Percentiles rank a stretch among this genome's conserved stretches.
phyloP scores from a whole-genome alignment of 2,113 vertebrate genomes.

The Chiloscyllium plagiosum region DNA sequence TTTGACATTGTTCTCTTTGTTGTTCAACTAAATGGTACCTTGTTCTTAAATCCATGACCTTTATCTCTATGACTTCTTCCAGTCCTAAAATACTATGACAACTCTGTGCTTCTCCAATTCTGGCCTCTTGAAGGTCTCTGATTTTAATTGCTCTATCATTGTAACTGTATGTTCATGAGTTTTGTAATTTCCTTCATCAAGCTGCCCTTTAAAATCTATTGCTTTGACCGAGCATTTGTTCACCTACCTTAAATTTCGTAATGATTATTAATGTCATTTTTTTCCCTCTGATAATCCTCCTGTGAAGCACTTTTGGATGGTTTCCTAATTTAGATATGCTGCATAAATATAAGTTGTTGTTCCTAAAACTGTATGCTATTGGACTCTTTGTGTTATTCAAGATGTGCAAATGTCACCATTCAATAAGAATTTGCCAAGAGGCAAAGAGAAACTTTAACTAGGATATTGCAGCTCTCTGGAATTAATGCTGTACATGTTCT shows the following conservation, averaged over 20 bases:
- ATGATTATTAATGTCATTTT: not conserved
- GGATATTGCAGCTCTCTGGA: not conserved
- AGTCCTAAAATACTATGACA: not conserved
- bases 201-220: not conserved
- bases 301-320: not conserved
- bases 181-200: not conserved
- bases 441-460: not conserved
- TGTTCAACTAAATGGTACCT: not conserved
- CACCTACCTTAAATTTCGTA: not conserved
- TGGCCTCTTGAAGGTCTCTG: not conserved
- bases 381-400: not conserved
- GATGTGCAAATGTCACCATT: not conserved
- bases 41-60: not conserved
- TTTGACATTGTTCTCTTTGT: not conserved
- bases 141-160: not conserved
- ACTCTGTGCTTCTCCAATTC: not conserved
- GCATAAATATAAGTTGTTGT: not conserved
- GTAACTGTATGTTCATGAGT: not conserved
- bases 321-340: not conserved
- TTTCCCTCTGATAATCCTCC: not conserved
- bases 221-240: not conserved
- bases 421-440: not conserved
- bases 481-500: not conserved
- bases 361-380: not conserved
- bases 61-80: not conserved